Percentiles rank a stretch among this genome's conserved stretches.
These are phyloP conservation scores for Polylopha cassiicola DNA, from an alignment of 2,888 invertebrate species.

Conservation along the genomic window DNA sequence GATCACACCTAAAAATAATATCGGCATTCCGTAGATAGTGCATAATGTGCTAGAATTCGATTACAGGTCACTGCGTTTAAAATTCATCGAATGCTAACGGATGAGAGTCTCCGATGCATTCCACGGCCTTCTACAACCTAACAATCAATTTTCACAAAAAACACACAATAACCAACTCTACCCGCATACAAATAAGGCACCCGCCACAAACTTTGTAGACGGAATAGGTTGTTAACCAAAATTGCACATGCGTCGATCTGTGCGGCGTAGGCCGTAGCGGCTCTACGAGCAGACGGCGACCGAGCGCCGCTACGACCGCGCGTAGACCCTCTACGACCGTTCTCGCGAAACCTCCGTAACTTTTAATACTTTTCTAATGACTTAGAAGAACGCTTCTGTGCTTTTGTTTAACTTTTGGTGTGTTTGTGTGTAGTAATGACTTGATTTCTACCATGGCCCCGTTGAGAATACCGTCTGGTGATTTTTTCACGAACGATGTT, in stretches of 20 bases:
- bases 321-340: slow-evolving; percentile 55
- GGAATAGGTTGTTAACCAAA: slow-evolving; percentile 28
- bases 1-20: neutral
- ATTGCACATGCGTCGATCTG: slow-evolving; percentile 68
- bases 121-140: slow-evolving; percentile 45
- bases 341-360: slow-evolving; percentile 49
- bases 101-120: slow-evolving; percentile 49
- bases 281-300: slow-evolving; percentile 63
- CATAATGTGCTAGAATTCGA: slow-evolving; percentile 26
- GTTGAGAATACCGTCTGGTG: slow-evolving; percentile 47
- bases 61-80: slow-evolving; percentile 39
- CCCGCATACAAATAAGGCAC: slow-evolving; percentile 30
- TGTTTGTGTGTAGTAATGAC: slow-evolving; percentile 33
- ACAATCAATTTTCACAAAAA: too few relatives aligned
- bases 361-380: slow-evolving; percentile 66
- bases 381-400: slow-evolving; percentile 34
- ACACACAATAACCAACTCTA: slow-evolving; percentile 23
- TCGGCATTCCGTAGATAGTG: slow-evolving; percentile 4
- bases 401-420: slow-evolving; percentile 40
- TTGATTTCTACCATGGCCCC: too few relatives aligned
- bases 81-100: slow-evolving; percentile 56
- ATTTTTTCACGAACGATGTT: slow-evolving; percentile 46
- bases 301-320: slow-evolving; percentile 54
- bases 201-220: slow-evolving; percentile 26
- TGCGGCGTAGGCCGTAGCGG: slow-evolving; percentile 49